Conservation (phyloP, 2,888 invertebrate genomes). For the Pollenia griseotomentosa region DNA sequence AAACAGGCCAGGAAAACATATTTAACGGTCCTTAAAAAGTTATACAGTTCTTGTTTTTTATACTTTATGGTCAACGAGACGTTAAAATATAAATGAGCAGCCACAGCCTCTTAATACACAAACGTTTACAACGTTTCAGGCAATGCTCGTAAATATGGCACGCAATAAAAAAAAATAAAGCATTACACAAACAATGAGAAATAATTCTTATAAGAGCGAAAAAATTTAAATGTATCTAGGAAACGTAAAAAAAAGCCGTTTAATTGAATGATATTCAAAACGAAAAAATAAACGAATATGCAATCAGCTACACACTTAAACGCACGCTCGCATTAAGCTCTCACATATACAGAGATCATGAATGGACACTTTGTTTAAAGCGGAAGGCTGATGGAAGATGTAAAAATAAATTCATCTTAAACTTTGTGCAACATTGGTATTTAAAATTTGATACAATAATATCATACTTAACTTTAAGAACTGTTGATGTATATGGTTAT, state of each 20-base stretch:
- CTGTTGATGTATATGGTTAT: conserved; percentile 33
- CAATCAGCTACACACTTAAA: conserved; percentile 1
- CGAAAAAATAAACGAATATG: conserved; percentile 29
- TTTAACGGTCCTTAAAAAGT: conserved; percentile 38
- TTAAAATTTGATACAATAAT: conserved; percentile 53
- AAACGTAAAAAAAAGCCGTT: conserved; percentile 44
- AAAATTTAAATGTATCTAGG: not conserved
- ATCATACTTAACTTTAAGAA: conserved; percentile 56
- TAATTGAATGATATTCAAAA: conserved; percentile 36
- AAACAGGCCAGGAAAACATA: conserved; percentile 41
- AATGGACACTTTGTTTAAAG: too few relatives aligned
- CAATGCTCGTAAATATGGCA: conserved; percentile 17
- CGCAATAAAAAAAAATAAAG: not conserved
- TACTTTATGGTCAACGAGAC: conserved; percentile 48
- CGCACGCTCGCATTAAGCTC: conserved; percentile 7
- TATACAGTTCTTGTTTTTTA: conserved; percentile 1
- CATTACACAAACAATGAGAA: conserved; percentile 1
- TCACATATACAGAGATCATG: not conserved
- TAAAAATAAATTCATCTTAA: conserved; percentile 34
- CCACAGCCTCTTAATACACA: conserved; percentile 18
- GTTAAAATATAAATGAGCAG: conserved; percentile 58
- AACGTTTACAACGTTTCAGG: not conserved
- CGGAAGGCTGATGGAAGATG: conserved; percentile 61
- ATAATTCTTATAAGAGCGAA: conserved; percentile 22
- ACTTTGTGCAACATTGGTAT: conserved; percentile 9